These are phyloP conservation scores for Drosophila eohydei DNA, from an alignment of 2,888 invertebrate species.

Conservation along the genomic window DNA sequence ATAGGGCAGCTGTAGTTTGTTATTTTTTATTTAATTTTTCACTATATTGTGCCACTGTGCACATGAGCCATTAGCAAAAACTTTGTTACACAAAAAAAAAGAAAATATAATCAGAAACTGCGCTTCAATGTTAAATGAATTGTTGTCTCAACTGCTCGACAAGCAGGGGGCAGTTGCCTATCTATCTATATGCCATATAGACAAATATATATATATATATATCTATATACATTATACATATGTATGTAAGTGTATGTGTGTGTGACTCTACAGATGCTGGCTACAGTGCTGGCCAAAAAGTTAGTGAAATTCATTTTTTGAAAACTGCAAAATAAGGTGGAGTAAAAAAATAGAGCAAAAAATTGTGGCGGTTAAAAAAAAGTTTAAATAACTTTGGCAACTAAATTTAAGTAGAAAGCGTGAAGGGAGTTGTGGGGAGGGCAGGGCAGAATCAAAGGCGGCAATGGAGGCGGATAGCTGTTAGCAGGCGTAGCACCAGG, in stretches of 20 bases:
- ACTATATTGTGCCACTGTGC: slow-evolving; percentile 58
- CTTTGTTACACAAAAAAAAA: slow-evolving; percentile 43
- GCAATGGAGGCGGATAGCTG: slow-evolving; percentile 4
- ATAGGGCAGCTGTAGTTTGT: background rate
- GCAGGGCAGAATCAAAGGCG: slow-evolving; percentile 20
- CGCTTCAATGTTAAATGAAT: slow-evolving; percentile 78
- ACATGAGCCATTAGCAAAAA: slow-evolving; percentile 64
- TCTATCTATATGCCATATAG: slow-evolving; percentile 8
- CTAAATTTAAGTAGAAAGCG: slow-evolving; percentile 74
- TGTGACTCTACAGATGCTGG: slow-evolving; percentile 44
- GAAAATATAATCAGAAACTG: slow-evolving; percentile 36
- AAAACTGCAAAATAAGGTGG: slow-evolving; percentile 68
- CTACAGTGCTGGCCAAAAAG: slow-evolving; percentile 58
- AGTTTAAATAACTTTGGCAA: slow-evolving; percentile 80
- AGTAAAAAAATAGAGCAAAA: slow-evolving; percentile 32
- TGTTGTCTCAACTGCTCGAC: slow-evolving; percentile 76
- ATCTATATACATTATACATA: background rate
- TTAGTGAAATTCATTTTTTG: slow-evolving; percentile 74
- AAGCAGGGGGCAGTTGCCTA: slow-evolving; percentile 19
- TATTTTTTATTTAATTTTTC: background rate
- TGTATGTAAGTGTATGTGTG: slow-evolving; percentile 1
- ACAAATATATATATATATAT: too few relatives aligned
- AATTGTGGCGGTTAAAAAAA: slow-evolving; percentile 49
- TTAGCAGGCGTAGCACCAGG: slow-evolving; percentile 22
- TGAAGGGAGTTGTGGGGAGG: slow-evolving; percentile 6